Evolutionary conservation across 2,113 vertebrate genomes (phyloP).

Genomic region (Caracal caracal): DNA sequence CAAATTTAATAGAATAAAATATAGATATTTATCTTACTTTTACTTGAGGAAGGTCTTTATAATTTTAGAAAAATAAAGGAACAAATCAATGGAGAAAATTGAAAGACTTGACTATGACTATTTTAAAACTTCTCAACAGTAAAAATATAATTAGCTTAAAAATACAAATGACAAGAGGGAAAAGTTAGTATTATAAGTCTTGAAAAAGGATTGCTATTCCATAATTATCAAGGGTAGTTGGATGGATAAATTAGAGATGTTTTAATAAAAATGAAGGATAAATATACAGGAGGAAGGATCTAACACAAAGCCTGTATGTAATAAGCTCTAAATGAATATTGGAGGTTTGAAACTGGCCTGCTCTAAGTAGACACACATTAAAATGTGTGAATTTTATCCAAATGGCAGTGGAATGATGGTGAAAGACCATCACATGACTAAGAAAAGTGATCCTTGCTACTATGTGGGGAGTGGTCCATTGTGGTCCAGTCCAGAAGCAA

Average conservation of each 20-base stretch:
- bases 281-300: background rate
- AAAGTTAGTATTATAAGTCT: background rate
- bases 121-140: background rate
- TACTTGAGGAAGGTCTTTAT: background rate
- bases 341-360: background rate
- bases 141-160: conserved; percentile 42
- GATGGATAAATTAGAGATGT: background rate
- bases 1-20: background rate
- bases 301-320: background rate
- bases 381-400: background rate
- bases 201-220: background rate
- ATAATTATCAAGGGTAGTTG: background rate
- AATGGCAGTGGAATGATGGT: background rate
- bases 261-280: background rate
- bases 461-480: background rate
- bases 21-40: background rate
- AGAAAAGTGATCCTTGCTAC: background rate
- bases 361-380: background rate
- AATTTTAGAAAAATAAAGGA: background rate
- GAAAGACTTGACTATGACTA: background rate
- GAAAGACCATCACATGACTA: background rate
- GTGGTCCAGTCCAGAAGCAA: background rate
- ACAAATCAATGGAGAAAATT: background rate
- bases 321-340: background rate
- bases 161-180: background rate